These are phyloP conservation scores for Propithecus coquereli DNA, from an alignment of 2,113 vertebrate species.

Conservation along the genomic window DNA sequence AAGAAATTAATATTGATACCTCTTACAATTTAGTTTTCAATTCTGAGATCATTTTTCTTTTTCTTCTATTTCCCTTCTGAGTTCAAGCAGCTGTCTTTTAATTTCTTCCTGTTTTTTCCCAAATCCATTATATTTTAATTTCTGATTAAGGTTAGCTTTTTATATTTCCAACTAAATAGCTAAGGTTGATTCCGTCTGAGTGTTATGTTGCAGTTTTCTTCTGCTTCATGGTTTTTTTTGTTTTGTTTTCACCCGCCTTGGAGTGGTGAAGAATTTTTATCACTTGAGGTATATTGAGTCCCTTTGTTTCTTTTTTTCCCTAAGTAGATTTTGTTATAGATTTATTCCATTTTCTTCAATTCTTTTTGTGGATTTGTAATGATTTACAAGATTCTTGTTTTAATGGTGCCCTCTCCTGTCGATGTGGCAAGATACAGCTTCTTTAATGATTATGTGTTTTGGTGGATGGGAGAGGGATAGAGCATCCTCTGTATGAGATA, in stretches of 20 bases:
- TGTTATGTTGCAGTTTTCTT: neutral
- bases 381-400: conserved; percentile 24
- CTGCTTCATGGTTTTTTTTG: neutral
- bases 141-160: neutral
- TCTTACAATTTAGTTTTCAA: neutral
- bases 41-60: neutral
- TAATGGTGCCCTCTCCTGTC: conserved; percentile 57
- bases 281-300: neutral
- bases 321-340: neutral
- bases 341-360: neutral
- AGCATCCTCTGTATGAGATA: neutral
- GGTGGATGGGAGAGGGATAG: neutral
- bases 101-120: neutral
- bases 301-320: neutral
- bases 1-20: neutral
- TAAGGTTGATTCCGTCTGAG: neutral
- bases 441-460: neutral
- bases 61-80: neutral
- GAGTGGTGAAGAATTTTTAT: neutral
- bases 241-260: neutral
- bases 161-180: neutral
- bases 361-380: neutral
- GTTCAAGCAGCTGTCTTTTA: neutral
- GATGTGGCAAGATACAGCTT: neutral
- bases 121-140: neutral